A percentile compares a stretch with the other conserved stretches of the same genome.
Conservation (phyloP, 2,797 vertebrate species). For the Xyrichtys novacula region DNA sequence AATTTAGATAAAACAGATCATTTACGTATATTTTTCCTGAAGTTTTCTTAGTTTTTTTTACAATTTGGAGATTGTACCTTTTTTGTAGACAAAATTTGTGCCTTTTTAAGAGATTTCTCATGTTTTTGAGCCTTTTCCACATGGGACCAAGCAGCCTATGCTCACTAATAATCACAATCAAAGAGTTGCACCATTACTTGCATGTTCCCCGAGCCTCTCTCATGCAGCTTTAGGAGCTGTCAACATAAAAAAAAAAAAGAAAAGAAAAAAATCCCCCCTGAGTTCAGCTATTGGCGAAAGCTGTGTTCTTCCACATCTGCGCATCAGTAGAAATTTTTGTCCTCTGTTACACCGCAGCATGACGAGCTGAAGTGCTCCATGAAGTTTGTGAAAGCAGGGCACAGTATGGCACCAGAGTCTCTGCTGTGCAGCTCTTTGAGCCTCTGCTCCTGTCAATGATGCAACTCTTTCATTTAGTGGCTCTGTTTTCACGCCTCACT, state of each 20-base stretch:
- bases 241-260: not conserved
- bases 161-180: slow-evolving; percentile 67
- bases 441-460: slow-evolving; percentile 70
- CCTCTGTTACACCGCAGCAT: slow-evolving; percentile 27
- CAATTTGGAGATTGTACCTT: not conserved
- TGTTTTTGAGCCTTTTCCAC: slow-evolving; percentile 66
- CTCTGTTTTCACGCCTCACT: slow-evolving; percentile 71
- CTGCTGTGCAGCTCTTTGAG: slow-evolving; percentile 59
- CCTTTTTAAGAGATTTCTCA: slow-evolving; percentile 6
- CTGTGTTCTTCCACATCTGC: slow-evolving; percentile 22
- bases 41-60: too few species aligned
- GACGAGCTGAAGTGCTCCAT: slow-evolving; percentile 57
- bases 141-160: slow-evolving; percentile 64
- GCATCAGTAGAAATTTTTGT: slow-evolving; percentile 43
- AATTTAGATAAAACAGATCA: not conserved
- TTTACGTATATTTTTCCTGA: too few species aligned
- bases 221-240: slow-evolving; percentile 5
- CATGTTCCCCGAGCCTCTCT: slow-evolving; percentile 11
- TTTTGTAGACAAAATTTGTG: not conserved
- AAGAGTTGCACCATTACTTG: slow-evolving; percentile 73
- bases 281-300: not conserved
- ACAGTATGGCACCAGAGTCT: slow-evolving; percentile 55
- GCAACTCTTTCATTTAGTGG: slow-evolving; percentile 80
- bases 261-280: not conserved
- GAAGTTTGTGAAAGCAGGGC: slow-evolving; percentile 67